Percentiles rank a stretch among this genome's conserved stretches.
Evolutionary conservation across 2,113 vertebrate genomes (phyloP).

Genomic region (Micromys minutus): DNA sequence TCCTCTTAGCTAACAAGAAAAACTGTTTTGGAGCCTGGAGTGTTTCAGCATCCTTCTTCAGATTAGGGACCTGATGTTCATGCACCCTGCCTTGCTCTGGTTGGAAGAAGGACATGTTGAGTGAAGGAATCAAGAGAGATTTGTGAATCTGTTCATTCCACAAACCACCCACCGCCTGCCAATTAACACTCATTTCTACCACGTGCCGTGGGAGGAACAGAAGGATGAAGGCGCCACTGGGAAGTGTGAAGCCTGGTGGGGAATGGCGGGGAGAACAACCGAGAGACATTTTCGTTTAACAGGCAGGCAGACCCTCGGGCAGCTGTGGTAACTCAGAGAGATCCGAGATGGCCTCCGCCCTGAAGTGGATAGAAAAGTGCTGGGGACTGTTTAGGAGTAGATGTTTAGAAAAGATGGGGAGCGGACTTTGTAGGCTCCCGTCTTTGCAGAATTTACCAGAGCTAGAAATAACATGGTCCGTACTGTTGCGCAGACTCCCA

Average conservation of each 20-base stretch:
- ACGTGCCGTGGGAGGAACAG: neutral
- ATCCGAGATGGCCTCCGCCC: neutral
- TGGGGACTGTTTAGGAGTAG: neutral
- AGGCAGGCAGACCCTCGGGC: neutral
- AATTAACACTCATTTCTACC: neutral
- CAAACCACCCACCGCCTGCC: neutral
- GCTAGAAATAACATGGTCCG: neutral
- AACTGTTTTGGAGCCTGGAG: neutral
- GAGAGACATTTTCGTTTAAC: neutral
- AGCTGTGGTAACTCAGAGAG: constrained; percentile 12
- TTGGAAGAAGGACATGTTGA: neutral
- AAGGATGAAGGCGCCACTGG: neutral
- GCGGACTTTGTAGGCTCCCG: neutral
- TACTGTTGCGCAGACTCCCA: neutral
- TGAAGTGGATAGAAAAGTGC: neutral
- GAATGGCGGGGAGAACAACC: neutral
- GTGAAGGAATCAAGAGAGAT: neutral
- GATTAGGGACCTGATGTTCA: neutral
- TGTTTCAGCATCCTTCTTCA: neutral
- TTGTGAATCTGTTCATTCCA: neutral
- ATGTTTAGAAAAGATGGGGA: neutral
- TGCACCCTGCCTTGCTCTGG: neutral
- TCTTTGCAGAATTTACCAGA: constrained; percentile 35
- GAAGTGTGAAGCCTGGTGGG: neutral
- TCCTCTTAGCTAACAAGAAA: neutral